Conservation (phyloP, 2,797 vertebrate species). For the Graptemys geographica region DNA sequence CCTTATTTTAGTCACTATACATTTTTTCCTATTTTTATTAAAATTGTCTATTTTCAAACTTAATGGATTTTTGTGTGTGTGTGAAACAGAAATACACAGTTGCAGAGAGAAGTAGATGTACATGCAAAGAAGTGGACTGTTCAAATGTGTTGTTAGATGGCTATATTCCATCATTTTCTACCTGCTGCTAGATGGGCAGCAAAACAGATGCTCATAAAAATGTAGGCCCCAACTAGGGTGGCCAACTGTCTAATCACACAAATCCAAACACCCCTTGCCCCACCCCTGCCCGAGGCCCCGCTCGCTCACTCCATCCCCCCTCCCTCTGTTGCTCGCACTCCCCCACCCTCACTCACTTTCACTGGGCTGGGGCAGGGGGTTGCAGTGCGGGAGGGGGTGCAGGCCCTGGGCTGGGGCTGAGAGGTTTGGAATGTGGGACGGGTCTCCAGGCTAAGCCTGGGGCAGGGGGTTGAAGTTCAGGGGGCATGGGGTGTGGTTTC, state of each 20-base stretch:
- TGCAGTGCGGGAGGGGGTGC: rapidly evolving
- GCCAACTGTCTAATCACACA: no score
- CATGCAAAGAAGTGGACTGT: slow-evolving; percentile 15
- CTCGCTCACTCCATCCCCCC: no score
- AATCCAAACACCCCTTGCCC: no score
- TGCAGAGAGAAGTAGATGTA: background rate
- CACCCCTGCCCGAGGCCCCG: no score
- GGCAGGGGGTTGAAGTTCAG: no score
- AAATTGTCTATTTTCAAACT: slow-evolving; percentile 3
- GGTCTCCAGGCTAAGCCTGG: no score
- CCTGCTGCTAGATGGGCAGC: background rate
- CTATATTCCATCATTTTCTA: background rate
- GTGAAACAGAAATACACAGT: background rate
- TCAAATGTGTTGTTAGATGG: slow-evolving; percentile 5
- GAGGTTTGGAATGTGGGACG: no score
- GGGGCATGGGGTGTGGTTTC: no score
- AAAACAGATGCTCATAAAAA: background rate
- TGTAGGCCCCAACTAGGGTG: no score
- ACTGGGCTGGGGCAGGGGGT: no score
- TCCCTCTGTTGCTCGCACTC: no score
- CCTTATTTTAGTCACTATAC: slow-evolving; percentile 60
- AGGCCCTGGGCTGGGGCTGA: background rate
- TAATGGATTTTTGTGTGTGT: background rate
- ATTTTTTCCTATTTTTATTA: slow-evolving; percentile 39
- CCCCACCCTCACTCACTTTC: no score